Conservation (phyloP, 2,888 invertebrate genomes). For the Ectemnius cavifrons region DNA sequence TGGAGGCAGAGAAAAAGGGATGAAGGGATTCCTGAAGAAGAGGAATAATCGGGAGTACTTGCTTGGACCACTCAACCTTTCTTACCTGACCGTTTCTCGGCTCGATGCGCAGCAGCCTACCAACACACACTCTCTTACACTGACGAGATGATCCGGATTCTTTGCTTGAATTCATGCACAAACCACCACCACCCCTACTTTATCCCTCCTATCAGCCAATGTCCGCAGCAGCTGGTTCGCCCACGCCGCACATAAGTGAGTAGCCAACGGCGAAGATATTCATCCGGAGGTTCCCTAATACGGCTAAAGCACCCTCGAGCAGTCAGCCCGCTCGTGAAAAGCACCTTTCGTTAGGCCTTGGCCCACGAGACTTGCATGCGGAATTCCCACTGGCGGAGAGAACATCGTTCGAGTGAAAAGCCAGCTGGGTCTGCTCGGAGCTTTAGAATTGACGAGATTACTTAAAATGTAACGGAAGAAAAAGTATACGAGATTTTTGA, state of each 20-base stretch:
- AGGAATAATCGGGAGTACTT: constrained; percentile 37
- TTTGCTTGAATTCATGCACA: not conserved
- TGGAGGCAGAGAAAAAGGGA: no score
- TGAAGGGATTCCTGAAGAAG: no score
- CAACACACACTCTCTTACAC: not conserved
- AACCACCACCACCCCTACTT: not conserved
- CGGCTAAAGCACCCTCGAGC: constrained; percentile 24
- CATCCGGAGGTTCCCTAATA: constrained; percentile 27
- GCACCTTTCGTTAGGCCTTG: no score
- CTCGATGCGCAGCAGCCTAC: not conserved
- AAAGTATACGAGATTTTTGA: no score
- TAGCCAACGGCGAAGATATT: constrained; percentile 10
- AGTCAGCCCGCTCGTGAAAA: not conserved
- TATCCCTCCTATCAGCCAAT: no score
- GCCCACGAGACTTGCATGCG: no score
- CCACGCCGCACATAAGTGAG: not conserved
- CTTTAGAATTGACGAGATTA: no score
- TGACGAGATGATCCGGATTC: not conserved
- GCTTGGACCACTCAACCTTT: constrained; percentile 12
- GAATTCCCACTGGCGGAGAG: no score
- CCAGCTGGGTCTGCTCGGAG: no score
- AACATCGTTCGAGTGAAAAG: no score
- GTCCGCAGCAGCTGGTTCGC: no score
- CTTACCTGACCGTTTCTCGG: constrained; percentile 29
- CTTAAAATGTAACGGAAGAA: no score